These are phyloP conservation scores for Rhinichthys osculus DNA, from an alignment of 2,797 vertebrate species.

Conservation along the genomic window DNA sequence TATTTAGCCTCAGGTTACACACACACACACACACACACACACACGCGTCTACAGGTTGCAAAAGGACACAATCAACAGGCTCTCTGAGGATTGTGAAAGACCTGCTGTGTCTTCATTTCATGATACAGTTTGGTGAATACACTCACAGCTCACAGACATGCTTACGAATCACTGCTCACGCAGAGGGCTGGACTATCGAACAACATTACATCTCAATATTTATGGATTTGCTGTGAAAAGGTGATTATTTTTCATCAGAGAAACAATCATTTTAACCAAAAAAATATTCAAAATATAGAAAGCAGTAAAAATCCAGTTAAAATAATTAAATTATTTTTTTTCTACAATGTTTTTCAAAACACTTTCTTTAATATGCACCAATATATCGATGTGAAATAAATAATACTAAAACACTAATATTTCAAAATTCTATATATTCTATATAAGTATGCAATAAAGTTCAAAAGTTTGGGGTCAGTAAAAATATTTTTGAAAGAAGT, in stretches of 20 bases:
- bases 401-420: background rate
- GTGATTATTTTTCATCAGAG: background rate
- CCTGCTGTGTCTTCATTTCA: conserved; percentile 4
- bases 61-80: conserved; percentile 16
- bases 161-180: background rate
- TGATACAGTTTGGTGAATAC: background rate
- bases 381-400: background rate
- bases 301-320: background rate
- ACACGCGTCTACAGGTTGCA: conserved; percentile 3
- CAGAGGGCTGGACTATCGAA: background rate
- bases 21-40: conserved; percentile 42
- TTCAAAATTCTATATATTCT: background rate
- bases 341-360: no score
- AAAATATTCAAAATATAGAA: background rate
- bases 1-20: conserved; percentile 48
- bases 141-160: background rate
- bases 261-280: background rate
- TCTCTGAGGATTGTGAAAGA: conserved; percentile 16
- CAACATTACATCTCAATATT: background rate
- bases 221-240: background rate
- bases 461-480: background rate
- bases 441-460: background rate
- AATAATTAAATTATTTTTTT: no score
- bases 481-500: background rate
- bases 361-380: background rate